phyloP scores from a whole-genome alignment of 2,797 vertebrate genomes.

The Gadopsis marmoratus region DNA sequence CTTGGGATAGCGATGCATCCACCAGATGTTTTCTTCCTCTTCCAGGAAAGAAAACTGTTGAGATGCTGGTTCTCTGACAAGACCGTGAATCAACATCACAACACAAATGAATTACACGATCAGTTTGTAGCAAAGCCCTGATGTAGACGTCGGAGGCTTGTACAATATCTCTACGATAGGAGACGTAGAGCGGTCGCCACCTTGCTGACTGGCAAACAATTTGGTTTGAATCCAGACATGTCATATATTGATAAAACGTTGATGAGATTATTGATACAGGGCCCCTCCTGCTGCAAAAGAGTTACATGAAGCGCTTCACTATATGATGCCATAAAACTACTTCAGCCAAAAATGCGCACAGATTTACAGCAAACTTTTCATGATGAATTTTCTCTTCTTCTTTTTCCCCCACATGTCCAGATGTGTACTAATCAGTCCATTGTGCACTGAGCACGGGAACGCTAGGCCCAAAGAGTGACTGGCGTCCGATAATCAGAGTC shows the following conservation, averaged over 20 bases:
- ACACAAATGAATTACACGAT: conserved; percentile 47
- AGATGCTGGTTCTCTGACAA: conserved; percentile 55
- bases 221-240: conserved; percentile 10
- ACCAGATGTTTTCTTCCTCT: conserved; percentile 75
- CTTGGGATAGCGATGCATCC: conserved; percentile 60
- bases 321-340: conserved; percentile 40
- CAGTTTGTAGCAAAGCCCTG: conserved; percentile 32
- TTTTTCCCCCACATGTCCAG: conserved; percentile 58
- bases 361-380: conserved; percentile 63
- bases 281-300: not conserved
- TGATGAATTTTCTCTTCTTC: conserved; percentile 47
- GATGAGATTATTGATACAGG: conserved; percentile 10
- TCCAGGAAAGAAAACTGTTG: conserved; percentile 62
- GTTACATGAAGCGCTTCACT: conserved; percentile 27
- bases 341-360: conserved; percentile 38
- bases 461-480: conserved; percentile 43
- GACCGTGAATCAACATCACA: conserved; percentile 42
- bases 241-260: conserved; percentile 32
- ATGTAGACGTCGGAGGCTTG: not conserved
- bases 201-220: conserved; percentile 9
- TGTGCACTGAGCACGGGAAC: conserved; percentile 59
- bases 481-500: conserved; percentile 66
- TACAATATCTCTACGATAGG: not conserved
- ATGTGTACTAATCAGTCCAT: conserved; percentile 77
- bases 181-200: not conserved